These are phyloP conservation scores for Hemibagrus wyckioides DNA, from an alignment of 2,113 vertebrate genomes.

Conservation along the genomic window DNA sequence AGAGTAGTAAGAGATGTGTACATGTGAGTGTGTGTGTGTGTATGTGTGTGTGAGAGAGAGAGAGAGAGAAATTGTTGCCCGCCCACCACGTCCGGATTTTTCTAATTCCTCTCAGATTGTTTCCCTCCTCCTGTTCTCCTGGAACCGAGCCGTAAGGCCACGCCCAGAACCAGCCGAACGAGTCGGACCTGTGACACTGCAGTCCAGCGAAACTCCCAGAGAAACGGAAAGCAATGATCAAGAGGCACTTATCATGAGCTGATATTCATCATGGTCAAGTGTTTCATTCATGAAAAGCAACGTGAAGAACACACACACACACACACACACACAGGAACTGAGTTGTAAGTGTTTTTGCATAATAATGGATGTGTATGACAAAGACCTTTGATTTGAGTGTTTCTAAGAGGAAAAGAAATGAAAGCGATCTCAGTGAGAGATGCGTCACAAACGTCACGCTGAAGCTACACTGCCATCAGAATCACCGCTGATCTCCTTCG, in stretches of 20 bases:
- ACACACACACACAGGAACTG: neutral
- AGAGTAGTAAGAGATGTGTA: neutral
- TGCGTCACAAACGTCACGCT: neutral
- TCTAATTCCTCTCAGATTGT: conserved; percentile 56
- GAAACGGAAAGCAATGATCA: neutral
- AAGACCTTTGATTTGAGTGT: neutral
- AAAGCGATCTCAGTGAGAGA: neutral
- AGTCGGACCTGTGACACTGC: conserved; percentile 68
- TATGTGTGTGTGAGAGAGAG: conserved; percentile 8
- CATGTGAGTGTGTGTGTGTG: neutral
- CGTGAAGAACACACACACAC: conserved; percentile 2
- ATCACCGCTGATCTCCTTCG: neutral
- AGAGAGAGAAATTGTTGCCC: neutral
- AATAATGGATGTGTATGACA: neutral
- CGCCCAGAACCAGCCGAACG: conserved; percentile 60
- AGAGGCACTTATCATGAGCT: neutral
- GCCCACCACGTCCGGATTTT: conserved; percentile 42
- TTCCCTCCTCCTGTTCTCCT: conserved; percentile 25
- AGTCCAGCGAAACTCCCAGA: conserved; percentile 44
- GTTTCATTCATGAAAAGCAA: neutral
- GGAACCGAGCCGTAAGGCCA: conserved; percentile 29
- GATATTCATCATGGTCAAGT: neutral
- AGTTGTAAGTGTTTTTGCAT: neutral
- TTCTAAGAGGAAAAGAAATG: neutral
- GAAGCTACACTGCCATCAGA: neutral